Evolutionary conservation across 1,140 invertebrate species (phyloP).

Genomic region (Lycorma delicatula): DNA sequence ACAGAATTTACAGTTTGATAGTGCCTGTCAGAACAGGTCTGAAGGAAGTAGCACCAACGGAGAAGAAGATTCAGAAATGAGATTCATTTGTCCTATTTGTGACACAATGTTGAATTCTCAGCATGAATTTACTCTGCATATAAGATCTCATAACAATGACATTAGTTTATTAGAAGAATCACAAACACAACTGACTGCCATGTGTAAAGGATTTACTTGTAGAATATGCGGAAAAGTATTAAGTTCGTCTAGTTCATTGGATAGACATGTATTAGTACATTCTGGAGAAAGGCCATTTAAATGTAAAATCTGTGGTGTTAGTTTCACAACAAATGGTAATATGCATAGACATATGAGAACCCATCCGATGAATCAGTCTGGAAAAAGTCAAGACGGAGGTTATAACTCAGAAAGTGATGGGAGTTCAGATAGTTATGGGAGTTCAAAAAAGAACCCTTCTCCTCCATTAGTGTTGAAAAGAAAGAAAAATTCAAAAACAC

Average conservation of each 20-base stretch:
- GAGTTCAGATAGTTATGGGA: conserved; percentile 18
- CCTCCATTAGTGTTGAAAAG: neutral
- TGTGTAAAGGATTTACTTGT: conserved; percentile 37
- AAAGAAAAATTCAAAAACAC: conserved; percentile 31
- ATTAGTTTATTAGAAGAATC: conserved; percentile 27
- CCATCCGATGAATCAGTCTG: conserved; percentile 40
- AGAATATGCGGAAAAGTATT: conserved; percentile 45
- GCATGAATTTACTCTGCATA: conserved; percentile 50
- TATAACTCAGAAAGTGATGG: conserved; percentile 19
- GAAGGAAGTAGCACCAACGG: too few relatives aligned
- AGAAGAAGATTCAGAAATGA: too few relatives aligned
- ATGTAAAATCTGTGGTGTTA: conserved; percentile 69
- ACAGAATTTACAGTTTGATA: too few relatives aligned
- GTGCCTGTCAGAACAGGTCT: too few relatives aligned
- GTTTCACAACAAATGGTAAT: conserved; percentile 81
- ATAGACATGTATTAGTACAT: conserved; percentile 64
- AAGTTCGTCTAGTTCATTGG: conserved; percentile 67
- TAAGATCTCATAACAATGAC: conserved; percentile 46
- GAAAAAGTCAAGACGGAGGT: neutral
- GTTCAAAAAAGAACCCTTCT: neutral
- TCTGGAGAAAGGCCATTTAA: conserved; percentile 65
- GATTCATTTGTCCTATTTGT: conserved; percentile 45
- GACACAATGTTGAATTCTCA: conserved; percentile 40
- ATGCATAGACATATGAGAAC: conserved; percentile 79
- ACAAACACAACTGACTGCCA: neutral